A percentile compares a stretch with the other conserved stretches of the same genome.
Evolutionary conservation across 2,888 invertebrate genomes (phyloP).

Genomic region (Silvanus unidentatus): DNA sequence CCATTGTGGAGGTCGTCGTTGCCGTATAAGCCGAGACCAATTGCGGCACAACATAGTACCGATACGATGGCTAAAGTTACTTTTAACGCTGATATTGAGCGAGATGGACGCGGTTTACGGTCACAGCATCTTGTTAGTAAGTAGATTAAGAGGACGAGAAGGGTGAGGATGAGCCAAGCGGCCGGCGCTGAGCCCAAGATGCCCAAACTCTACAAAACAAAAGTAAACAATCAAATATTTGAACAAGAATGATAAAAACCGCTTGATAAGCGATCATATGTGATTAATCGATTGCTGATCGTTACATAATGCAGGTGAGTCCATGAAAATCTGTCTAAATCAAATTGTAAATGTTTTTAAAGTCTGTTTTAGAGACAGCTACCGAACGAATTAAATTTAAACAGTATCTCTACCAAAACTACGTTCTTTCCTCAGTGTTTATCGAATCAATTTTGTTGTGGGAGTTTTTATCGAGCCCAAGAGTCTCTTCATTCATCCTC

Average conservation of each 20-base stretch:
- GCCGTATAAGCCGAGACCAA: slow-evolving; percentile 87
- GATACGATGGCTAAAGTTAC: slow-evolving; percentile 74
- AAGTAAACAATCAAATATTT: no score
- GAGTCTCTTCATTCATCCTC: no score
- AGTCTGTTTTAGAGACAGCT: not conserved
- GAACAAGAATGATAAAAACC: not conserved
- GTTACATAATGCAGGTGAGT: not conserved
- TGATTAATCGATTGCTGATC: not conserved
- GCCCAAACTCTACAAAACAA: slow-evolving; percentile 72
- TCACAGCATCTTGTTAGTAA: slow-evolving; percentile 94
- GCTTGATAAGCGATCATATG: not conserved
- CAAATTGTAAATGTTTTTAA: not conserved
- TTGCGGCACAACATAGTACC: slow-evolving; percentile 82
- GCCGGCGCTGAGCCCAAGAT: slow-evolving; percentile 93
- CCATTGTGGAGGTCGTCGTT: slow-evolving; percentile 94
- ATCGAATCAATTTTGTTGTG: no score
- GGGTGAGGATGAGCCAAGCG: slow-evolving; percentile 83
- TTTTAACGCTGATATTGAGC: slow-evolving; percentile 82
- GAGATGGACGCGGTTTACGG: slow-evolving; percentile 81
- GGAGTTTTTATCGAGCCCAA: no score
- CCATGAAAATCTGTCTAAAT: not conserved
- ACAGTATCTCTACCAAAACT: no score
- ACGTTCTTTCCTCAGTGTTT: no score
- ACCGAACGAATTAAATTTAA: no score
- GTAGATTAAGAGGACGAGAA: slow-evolving; percentile 84